Evolutionary conservation across 2,797 vertebrate genomes (phyloP).

Genomic region (Scyliorhinus canicula): DNA sequence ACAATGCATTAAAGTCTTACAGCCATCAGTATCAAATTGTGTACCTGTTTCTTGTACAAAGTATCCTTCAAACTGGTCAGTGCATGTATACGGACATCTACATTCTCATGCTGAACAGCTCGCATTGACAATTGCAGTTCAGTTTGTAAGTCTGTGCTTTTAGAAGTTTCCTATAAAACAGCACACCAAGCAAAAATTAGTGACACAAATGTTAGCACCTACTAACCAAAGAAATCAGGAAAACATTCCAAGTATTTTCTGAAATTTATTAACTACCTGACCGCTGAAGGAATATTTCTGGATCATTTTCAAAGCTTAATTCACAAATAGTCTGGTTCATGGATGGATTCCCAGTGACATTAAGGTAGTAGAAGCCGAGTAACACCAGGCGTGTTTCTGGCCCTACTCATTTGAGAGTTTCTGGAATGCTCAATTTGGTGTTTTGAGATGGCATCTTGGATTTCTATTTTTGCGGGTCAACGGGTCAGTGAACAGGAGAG

Average conservation of each 20-base stretch:
- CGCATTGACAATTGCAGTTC: constrained; percentile 86
- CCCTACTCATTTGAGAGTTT: neutral
- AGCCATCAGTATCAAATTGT: neutral
- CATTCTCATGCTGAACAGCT: constrained; percentile 92
- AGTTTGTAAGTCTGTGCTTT: constrained; percentile 78
- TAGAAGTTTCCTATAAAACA: constrained; percentile 73
- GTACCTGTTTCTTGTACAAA: constrained; percentile 86
- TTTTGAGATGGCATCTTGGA: neutral
- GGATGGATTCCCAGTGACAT: neutral
- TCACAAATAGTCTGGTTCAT: neutral
- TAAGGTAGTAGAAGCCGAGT: neutral
- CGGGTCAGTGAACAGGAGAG: neutral
- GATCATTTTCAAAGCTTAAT: neutral
- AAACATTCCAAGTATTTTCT: neutral
- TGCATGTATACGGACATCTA: constrained; percentile 90
- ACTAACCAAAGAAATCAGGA: neutral
- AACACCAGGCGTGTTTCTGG: neutral
- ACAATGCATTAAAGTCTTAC: neutral
- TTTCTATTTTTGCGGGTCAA: neutral
- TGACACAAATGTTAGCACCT: neutral
- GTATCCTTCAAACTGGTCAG: constrained; percentile 88
- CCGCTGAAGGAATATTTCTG: neutral
- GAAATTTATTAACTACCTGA: neutral
- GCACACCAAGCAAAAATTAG: neutral
- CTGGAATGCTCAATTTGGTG: neutral